A percentile compares a stretch with the other conserved stretches of the same genome.
Evolutionary conservation across 2,797 vertebrate species (phyloP).

Genomic region (Myripristis jacobus): DNA sequence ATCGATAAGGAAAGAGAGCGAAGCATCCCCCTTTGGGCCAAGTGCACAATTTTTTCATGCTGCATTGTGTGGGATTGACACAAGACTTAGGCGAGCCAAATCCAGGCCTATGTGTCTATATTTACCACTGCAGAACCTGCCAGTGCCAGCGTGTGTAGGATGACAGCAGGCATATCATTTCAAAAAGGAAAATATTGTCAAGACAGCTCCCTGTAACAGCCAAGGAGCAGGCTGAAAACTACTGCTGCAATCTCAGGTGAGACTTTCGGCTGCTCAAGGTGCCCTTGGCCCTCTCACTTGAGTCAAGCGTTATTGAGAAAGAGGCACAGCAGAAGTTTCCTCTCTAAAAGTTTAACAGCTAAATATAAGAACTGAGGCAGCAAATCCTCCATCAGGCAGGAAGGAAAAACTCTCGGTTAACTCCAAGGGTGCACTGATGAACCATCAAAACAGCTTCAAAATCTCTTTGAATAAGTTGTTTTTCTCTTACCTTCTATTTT

Average conservation of each 20-base stretch:
- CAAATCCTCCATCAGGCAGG: not conserved
- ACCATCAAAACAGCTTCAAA: slow-evolving; percentile 8
- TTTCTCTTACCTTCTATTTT: slow-evolving; percentile 1
- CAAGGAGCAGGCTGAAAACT: slow-evolving; percentile 34
- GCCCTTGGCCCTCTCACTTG: slow-evolving; percentile 20
- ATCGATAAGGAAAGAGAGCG: slow-evolving; percentile 6
- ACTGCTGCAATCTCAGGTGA: slow-evolving; percentile 43
- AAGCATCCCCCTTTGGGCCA: slow-evolving; percentile 25
- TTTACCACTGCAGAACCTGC: slow-evolving; percentile 64
- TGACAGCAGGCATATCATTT: slow-evolving; percentile 44
- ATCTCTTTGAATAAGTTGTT: not conserved
- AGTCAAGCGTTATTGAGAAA: slow-evolving; percentile 12
- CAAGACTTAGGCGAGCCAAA: slow-evolving; percentile 54
- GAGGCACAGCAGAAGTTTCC: slow-evolving; percentile 6
- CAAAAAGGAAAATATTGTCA: slow-evolving; percentile 47
- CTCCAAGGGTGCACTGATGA: not conserved
- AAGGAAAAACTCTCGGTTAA: not conserved
- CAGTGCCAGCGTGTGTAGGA: slow-evolving; percentile 58
- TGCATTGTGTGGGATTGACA: slow-evolving; percentile 59
- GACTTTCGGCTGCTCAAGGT: slow-evolving; percentile 26
- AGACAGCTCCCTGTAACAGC: slow-evolving; percentile 16
- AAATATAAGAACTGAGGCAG: not conserved
- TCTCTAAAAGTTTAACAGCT: slow-evolving; percentile 1
- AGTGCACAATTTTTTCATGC: not conserved
- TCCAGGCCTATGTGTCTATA: slow-evolving; percentile 60